Percentiles rank a stretch among this genome's conserved stretches.
Conservation (phyloP, 2,888 invertebrate species). For the Iselma pallidipennis region DNA sequence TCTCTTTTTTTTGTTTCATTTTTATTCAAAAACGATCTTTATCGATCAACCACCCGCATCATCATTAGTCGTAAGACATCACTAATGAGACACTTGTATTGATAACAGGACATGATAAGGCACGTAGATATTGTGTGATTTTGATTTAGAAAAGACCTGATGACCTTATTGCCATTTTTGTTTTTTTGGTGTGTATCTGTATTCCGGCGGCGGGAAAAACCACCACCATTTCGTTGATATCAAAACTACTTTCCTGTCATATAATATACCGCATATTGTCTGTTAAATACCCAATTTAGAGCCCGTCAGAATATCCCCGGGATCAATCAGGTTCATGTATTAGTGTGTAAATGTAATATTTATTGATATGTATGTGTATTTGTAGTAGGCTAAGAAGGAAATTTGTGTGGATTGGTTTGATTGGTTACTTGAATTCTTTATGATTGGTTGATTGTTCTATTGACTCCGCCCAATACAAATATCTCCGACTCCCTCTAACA, state of each 20-base stretch:
- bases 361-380: neutral
- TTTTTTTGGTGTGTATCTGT: too few species aligned
- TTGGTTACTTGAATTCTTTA: neutral
- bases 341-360: too few species aligned
- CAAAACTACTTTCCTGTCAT: conserved; percentile 44
- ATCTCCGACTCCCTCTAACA: neutral
- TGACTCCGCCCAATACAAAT: neutral
- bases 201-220: too few species aligned
- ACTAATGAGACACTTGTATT: neutral
- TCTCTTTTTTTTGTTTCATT: too few species aligned
- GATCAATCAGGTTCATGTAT: neutral
- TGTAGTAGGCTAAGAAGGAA: neutral
- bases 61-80: neutral
- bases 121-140: too few species aligned
- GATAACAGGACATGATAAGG: neutral
- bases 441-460: neutral
- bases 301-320: conserved; percentile 1
- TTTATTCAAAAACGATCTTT: too few species aligned
- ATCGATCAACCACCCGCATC: neutral
- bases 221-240: too few species aligned
- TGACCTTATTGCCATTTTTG: too few species aligned
- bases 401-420: neutral
- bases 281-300: conserved; percentile 47
- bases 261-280: conserved; percentile 53
- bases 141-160: too few species aligned